Evolutionary conservation across 1,140 invertebrate species (phyloP).

Genomic region (Rhopalosiphum padi): DNA sequence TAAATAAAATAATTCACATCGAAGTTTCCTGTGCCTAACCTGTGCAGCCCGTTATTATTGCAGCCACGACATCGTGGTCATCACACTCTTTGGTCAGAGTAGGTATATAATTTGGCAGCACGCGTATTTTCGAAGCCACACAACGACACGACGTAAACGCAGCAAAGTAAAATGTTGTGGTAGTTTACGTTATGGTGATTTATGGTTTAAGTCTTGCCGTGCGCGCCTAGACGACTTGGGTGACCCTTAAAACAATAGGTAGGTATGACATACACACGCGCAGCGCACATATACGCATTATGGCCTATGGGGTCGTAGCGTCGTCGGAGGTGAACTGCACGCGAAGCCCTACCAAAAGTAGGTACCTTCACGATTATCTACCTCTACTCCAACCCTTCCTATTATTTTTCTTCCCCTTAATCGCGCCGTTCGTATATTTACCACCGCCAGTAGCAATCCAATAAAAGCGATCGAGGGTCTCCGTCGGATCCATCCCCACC

Average conservation of each 20-base stretch:
- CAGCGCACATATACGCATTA: background rate
- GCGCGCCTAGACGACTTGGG: background rate
- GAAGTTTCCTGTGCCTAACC: background rate
- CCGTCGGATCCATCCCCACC: background rate
- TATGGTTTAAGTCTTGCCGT: background rate
- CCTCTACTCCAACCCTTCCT: background rate
- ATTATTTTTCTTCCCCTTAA: conserved; percentile 15
- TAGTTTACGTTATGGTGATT: background rate
- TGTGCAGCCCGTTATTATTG: background rate
- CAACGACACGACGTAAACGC: too few species aligned
- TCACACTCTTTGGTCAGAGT: background rate
- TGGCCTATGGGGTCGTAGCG: background rate
- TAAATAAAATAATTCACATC: background rate
- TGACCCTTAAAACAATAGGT: background rate
- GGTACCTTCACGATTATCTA: background rate
- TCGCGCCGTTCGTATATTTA: too few species aligned
- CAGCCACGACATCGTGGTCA: background rate
- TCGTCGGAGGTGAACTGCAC: background rate
- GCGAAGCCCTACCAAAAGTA: background rate
- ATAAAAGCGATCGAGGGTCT: background rate
- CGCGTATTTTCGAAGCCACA: background rate
- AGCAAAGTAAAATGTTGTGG: background rate
- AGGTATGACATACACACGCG: background rate
- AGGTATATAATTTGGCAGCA: background rate
- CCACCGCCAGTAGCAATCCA: background rate